Evolutionary conservation across 2,888 invertebrate genomes (phyloP).

Genomic region (Maniola hyperantus): DNA sequence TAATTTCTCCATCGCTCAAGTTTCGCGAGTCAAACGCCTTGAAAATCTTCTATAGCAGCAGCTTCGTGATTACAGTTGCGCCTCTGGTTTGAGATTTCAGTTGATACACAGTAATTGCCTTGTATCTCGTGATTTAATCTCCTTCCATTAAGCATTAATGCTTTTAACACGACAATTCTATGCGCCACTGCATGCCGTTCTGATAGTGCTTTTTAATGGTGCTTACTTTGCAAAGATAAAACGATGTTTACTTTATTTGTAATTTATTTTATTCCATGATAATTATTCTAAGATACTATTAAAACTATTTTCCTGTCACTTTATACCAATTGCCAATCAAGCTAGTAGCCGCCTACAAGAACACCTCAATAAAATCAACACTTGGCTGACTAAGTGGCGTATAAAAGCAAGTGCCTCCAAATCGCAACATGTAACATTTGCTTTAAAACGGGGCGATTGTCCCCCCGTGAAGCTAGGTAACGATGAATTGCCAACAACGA

Average conservation of each 20-base stretch:
- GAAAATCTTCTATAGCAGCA: constrained; percentile 55
- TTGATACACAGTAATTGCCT: constrained; percentile 32
- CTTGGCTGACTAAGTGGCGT: too few relatives aligned
- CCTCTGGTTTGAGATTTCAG: constrained; percentile 27
- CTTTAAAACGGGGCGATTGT: too few relatives aligned
- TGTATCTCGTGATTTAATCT: constrained; percentile 29
- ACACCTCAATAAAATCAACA: too few relatives aligned
- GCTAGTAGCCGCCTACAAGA: too few relatives aligned
- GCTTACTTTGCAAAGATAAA: background rate
- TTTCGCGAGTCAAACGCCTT: constrained; percentile 56
- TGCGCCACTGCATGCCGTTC: constrained; percentile 8
- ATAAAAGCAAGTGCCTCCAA: too few relatives aligned
- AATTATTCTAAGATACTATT: background rate
- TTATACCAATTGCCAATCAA: too few relatives aligned
- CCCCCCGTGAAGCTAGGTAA: too few relatives aligned
- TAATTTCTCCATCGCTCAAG: constrained; percentile 70
- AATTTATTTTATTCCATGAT: background rate
- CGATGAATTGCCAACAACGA: too few relatives aligned
- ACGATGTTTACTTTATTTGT: background rate
- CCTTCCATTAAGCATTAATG: constrained; percentile 25
- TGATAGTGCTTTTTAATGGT: constrained; percentile 1
- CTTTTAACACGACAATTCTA: constrained; percentile 14
- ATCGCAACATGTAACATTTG: too few relatives aligned
- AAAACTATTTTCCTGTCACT: background rate
- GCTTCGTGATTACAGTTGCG: constrained; percentile 36